phyloP scores from a whole-genome alignment of 2,797 vertebrate genomes.

The Pseudochromis fuscus region DNA sequence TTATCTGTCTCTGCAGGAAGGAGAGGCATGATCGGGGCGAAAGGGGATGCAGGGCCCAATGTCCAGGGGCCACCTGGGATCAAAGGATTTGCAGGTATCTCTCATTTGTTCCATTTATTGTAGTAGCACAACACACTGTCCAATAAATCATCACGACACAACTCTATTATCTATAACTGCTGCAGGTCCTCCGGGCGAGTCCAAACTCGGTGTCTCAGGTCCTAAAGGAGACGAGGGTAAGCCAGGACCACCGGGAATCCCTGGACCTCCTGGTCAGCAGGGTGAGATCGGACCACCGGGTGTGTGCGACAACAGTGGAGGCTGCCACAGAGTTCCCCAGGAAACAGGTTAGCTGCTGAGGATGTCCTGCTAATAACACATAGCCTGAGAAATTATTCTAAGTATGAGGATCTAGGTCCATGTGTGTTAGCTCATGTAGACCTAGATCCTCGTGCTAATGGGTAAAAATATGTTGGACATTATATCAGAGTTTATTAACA shows the following conservation, averaged over 20 bases:
- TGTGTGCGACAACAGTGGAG: slow-evolving; percentile 84
- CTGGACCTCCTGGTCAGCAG: slow-evolving; percentile 77
- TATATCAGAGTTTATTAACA: too few species aligned
- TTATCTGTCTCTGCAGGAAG: slow-evolving; percentile 70
- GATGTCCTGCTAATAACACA: neutral
- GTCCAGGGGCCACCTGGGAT: slow-evolving; percentile 80
- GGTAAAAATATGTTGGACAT: too few species aligned
- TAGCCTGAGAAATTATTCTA: neutral
- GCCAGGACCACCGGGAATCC: slow-evolving; percentile 69
- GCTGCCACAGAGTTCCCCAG: slow-evolving; percentile 74
- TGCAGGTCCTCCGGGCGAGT: slow-evolving; percentile 83
- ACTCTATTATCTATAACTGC: slow-evolving; percentile 17
- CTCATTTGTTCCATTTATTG: neutral
- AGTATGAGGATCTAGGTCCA: too few species aligned
- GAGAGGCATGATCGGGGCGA: slow-evolving; percentile 76
- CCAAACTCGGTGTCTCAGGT: slow-evolving; percentile 78
- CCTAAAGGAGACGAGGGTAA: slow-evolving; percentile 81
- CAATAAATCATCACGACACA: neutral
- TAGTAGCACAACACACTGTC: neutral
- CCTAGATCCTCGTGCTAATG: too few species aligned
- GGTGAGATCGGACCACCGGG: slow-evolving; percentile 85
- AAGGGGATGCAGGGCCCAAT: slow-evolving; percentile 78
- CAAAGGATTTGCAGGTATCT: slow-evolving; percentile 84
- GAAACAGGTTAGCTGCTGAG: slow-evolving; percentile 75
- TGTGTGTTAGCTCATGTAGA: too few species aligned